A percentile compares a stretch with the other conserved stretches of the same genome.
phyloP scores from a whole-genome alignment of 2,797 vertebrate genomes.

The Pangasius sanitwongsei region DNA sequence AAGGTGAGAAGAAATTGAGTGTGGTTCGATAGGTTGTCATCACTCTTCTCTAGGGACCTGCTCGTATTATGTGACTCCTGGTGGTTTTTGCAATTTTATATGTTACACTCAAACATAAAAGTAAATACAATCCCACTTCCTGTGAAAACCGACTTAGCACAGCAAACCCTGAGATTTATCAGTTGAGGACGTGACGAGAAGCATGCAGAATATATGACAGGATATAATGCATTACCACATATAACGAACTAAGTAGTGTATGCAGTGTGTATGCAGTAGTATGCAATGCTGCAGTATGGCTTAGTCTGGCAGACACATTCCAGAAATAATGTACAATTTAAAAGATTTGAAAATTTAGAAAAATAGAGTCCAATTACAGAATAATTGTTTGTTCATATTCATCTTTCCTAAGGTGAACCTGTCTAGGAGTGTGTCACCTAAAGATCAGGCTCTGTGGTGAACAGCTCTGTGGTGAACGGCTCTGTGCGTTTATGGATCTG shows the following conservation, averaged over 20 bases:
- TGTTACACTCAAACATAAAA: not conserved
- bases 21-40: not conserved
- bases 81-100: not conserved
- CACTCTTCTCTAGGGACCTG: not conserved
- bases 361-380: not conserved
- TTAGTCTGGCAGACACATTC: not conserved
- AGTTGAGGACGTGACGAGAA: conserved; percentile 24
- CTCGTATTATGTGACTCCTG: not conserved
- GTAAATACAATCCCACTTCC: conserved; percentile 33
- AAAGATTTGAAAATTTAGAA: not conserved
- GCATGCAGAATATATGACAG: conserved; percentile 3
- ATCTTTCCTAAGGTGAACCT: not conserved
- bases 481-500: not conserved
- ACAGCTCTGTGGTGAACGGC: not conserved
- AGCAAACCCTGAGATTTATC: conserved; percentile 19
- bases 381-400: not conserved
- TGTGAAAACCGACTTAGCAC: conserved; percentile 29
- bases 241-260: not conserved
- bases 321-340: not conserved
- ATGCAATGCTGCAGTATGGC: not conserved
- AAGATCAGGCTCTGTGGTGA: no score
- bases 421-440: not conserved
- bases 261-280: no score
- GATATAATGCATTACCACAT: conserved; percentile 7
- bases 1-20: conserved; percentile 52